Base-by-base conservation (phyloP, 2,888 invertebrate genomes). In the Lasius fuliginosus region DNA sequence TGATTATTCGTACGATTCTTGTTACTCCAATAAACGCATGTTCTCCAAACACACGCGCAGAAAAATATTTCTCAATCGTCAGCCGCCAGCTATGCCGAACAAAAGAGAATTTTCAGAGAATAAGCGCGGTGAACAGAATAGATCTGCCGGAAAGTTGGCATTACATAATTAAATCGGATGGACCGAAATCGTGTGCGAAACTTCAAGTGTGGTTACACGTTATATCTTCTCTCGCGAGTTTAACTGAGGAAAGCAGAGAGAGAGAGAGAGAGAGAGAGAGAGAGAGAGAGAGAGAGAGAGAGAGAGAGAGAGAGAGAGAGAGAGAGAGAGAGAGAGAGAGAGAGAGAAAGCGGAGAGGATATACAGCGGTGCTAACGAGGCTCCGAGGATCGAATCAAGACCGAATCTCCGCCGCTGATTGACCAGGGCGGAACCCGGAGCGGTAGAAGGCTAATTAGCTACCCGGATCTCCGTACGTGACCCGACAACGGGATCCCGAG, bases 341-440 rank as follows among this genome's bases (percentile, higher is more conserved):
- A 27, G 67, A 71, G 60, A 53, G 67, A 46, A 60, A 56, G 82
- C 67, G 58, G 62, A 53, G 82, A 77, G 84, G 82, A 88, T 86
- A 84, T 88, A 91, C 86, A 86, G 68, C 83, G 82, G 87, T 85
- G 89, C 89, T 92, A 92, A 92, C 92, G 92, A 92, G 92, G 88
- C 90, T 90, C 92, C 86, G 89, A 86, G 89, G 91, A 92, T 92
- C 92, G 92, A 92, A 92, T 92, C 92, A 92, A 90, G 92, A 90
- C 91, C 87, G 90, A 92, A 92, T 90, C 90, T 90, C 91, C 87
- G 88, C 87, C 91, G 85, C 88, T 90, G 90, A 90, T 90, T 90
- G 90, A 90, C 90, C 90, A 89, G 90, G 86, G 91, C 84, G 88
- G 86, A 90, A 89, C 88, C 84, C 84, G 46, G 67, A 87, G 69